Conservation (phyloP, 2,797 vertebrate species). For the Neopelma chrysocephalum region DNA sequence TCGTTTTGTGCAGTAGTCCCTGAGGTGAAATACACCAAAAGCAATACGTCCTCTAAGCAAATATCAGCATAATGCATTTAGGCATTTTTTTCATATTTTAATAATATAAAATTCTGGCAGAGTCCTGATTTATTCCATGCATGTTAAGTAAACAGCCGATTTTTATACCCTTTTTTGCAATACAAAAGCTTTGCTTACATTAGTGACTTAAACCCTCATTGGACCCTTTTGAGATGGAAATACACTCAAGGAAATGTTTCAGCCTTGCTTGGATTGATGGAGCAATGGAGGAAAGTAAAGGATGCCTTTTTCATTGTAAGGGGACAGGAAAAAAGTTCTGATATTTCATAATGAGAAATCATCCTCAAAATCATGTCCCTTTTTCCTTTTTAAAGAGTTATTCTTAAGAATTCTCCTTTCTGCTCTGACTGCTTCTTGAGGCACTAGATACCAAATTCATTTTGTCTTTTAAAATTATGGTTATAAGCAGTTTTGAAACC, state of each 20-base stretch:
- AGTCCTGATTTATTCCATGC: background rate
- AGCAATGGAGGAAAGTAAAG: background rate
- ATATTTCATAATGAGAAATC: background rate
- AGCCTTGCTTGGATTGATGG: background rate
- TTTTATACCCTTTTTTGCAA: background rate
- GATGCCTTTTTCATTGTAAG: background rate
- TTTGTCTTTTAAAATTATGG: background rate
- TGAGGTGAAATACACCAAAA: background rate
- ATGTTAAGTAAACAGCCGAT: background rate
- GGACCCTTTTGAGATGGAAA: background rate
- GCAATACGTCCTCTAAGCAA: background rate
- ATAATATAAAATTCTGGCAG: background rate
- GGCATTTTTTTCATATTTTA: background rate
- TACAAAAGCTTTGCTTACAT: background rate
- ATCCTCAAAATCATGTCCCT: background rate
- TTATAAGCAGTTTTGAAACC: background rate
- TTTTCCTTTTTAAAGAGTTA: background rate
- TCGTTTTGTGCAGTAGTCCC: background rate
- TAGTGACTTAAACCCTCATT: background rate
- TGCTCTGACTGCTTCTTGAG: background rate
- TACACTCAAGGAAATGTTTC: background rate
- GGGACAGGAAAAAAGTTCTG: background rate
- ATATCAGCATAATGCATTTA: background rate
- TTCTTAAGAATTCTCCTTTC: background rate
- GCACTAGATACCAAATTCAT: background rate